phyloP scores from a whole-genome alignment of 2,797 vertebrate genomes.

The Gallinago nigripennis region DNA sequence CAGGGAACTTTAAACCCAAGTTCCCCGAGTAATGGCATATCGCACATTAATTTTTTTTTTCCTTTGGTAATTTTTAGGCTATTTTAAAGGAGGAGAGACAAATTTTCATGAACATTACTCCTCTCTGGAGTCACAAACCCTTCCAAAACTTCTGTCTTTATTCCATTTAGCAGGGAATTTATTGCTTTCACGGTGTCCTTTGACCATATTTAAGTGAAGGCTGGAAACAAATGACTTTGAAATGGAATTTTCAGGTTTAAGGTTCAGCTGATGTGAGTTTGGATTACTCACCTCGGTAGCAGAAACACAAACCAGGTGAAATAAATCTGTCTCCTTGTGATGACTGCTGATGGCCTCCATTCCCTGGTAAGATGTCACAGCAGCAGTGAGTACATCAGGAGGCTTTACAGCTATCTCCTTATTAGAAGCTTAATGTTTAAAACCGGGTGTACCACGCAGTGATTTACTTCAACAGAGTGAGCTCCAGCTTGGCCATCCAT shows the following conservation, averaged over 20 bases:
- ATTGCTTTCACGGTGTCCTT: background rate
- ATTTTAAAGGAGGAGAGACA: background rate
- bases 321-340: slow-evolving; percentile 15
- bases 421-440: slow-evolving; percentile 3
- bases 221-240: slow-evolving; percentile 20
- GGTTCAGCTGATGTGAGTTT: background rate
- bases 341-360: background rate
- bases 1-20: background rate
- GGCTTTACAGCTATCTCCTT: background rate
- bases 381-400: background rate
- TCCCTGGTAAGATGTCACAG: background rate
- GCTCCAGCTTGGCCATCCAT: background rate
- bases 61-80: background rate
- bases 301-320: slow-evolving; percentile 1
- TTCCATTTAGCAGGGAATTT: background rate
- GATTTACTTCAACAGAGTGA: background rate
- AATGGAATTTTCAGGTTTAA: slow-evolving; percentile 11
- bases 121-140: background rate
- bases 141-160: background rate
- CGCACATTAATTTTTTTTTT: accelerated
- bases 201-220: background rate
- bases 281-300: background rate
- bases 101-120: background rate
- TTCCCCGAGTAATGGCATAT: background rate
- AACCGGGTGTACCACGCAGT: background rate